Percentiles rank a stretch among this genome's conserved stretches.
Conservation (phyloP, 2,888 invertebrate species). For the Cheilosia vernalis region DNA sequence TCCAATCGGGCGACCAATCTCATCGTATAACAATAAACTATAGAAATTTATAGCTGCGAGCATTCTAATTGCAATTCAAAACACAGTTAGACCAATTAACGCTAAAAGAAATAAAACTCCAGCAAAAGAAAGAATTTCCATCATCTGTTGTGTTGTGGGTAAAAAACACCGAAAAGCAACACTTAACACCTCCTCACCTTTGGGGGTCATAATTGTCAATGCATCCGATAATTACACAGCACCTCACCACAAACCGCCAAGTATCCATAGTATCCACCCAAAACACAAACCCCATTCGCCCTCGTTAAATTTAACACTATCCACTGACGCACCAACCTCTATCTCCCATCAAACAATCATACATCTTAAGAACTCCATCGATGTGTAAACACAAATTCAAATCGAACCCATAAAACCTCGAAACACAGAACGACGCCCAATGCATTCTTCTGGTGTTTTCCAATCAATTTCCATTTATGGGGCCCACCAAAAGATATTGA, state of each 20-base stretch:
- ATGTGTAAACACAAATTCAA: slow-evolving; percentile 40
- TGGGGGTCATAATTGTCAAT: slow-evolving; percentile 49
- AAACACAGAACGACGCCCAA: slow-evolving; percentile 32
- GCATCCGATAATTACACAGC: slow-evolving; percentile 41
- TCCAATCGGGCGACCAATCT: no score
- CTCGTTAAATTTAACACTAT: neutral
- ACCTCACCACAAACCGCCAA: neutral
- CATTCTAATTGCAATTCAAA: slow-evolving; percentile 7
- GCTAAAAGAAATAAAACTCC: neutral
- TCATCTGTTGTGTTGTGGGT: slow-evolving; percentile 1
- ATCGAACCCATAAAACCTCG: slow-evolving; percentile 49
- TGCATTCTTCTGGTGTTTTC: slow-evolving; percentile 30
- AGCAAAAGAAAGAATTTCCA: neutral
- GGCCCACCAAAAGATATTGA: slow-evolving; percentile 30
- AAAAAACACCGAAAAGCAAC: neutral
- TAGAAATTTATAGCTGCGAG: slow-evolving; percentile 6
- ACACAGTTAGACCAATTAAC: slow-evolving; percentile 42
- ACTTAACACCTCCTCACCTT: slow-evolving; percentile 35
- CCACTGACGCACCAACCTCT: slow-evolving; percentile 4
- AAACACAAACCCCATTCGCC: neutral
- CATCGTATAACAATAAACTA: slow-evolving; percentile 1
- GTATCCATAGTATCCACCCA: neutral
- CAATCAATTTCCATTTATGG: slow-evolving; percentile 57
- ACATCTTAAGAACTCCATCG: slow-evolving; percentile 10
- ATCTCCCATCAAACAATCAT: slow-evolving; percentile 29